Evolutionary conservation across 2,888 invertebrate species (phyloP), one percentile per base, ranked within the genome.

Genomic region (Patella pellucida): DNA sequence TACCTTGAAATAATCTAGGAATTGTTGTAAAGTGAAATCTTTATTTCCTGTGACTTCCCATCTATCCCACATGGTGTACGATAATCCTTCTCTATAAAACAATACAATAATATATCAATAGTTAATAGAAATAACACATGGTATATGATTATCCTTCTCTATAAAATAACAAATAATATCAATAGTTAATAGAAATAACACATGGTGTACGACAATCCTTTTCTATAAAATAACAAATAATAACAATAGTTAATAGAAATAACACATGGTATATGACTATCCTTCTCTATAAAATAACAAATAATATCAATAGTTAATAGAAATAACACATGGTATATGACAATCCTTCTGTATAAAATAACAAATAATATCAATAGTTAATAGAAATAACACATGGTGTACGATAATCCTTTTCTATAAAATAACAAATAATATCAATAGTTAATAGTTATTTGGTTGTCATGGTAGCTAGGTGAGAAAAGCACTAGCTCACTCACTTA

Each of bases 11-110:
- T 84, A 73, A 23, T 88, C 81, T 23, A 91, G 79, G 78, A 91
- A 90, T 56, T 90, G 81, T 72, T 89, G 85, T 5, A 91, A 79
- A 4, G 90, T 90, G 76, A 87, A 89, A 31, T 83, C 80, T 50
- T 84, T 80, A 72, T 83, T 82, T 31, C 91, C 91, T 50, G 83
- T 74, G 1, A 91, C 83, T 68, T 88, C 88, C 91, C 91, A 91
- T 79, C 85, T 84, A 77, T 91, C 91, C 91, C 91, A 91, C 73
- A 88, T 84, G 3, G 90, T 90, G 52, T 87, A 86, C 7, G 82
- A 79, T 41, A 89, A 73, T 11, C 85, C 87, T 76, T 87, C 86
- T 71, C 87, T 87, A 79, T 51, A 76, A 81, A 69, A 31, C 3
- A 68, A 52, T 12, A 19, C 12, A 54, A n/a, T n/a, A n/a, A n/a